Base-by-base conservation (phyloP, 2,113 vertebrate species). In the Tiliqua scincoides region DNA sequence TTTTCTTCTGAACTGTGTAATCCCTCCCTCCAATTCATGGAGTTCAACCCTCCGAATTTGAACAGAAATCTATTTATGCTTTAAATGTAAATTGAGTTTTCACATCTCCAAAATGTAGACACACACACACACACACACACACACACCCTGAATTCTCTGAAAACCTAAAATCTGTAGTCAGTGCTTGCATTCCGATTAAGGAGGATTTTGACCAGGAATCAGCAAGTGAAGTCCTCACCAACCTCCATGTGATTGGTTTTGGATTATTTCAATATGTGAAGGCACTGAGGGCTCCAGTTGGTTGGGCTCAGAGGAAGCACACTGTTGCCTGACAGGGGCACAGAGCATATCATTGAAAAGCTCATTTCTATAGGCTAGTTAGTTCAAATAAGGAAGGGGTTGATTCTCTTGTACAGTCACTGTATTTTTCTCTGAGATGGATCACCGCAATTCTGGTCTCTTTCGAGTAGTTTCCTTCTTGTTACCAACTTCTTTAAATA, bases 401-500 rank as follows among this genome's bases (percentile, higher is more conserved):
- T 43, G 35, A 43, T 65, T 57, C 54, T 17, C 65, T 70, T 82
- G 79, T 20, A 20, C 15, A 23, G 20, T 68, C 21, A 68, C 54
- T 65, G 70, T 54, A 27, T 37, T 57, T 52, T 63, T 35, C 37
- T 72, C 20, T 37, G 6, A 14, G 2, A 14, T 18, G 7, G 35
- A 79, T 18, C 0, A 2, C 25, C 21, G 1, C 1, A n/a, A 61
- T 32, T 59, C 32, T 67, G 40, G 17, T 59, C 1, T 54, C 43
- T 63, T 78, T 78, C 3, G 1, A 67, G 23, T 76, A 14, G n/a
- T 30, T 72, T 25, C 71, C 70, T 35, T 67, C 32, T 61, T 12
- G 23, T 9, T 40, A 18, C 40, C 32, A 0, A 0, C 11, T 12
- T 30, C 1, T 0, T 20, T 90, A 80, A 90, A 30, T 86, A 1